Conservation (phyloP, 1,140 invertebrate genomes). For the Tetragnatha versicolor region DNA sequence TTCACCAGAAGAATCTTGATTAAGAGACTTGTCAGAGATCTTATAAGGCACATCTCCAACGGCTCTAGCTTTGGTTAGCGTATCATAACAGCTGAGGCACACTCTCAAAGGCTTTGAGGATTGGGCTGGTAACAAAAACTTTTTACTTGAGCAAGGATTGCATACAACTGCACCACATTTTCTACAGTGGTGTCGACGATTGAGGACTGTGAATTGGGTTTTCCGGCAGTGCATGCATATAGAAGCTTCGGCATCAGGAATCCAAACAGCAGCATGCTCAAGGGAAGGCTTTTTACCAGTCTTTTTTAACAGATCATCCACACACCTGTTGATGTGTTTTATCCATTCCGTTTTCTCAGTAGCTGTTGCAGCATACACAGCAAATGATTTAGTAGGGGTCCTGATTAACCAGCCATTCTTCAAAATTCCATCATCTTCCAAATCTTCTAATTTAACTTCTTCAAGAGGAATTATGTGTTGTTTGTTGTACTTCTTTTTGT, state of each 20-base stretch:
- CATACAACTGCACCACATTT: conserved; percentile 98
- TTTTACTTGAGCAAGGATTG: conserved; percentile 92
- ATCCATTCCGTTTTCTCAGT: conserved; percentile 99
- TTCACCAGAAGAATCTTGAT: conserved; percentile 54
- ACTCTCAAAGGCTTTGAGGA: conserved; percentile 93
- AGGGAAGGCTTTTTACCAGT: conserved; percentile 92
- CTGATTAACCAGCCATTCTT: conserved; percentile 98
- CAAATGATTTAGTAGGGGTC: conserved; percentile 98
- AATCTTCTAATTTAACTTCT: conserved; percentile 93
- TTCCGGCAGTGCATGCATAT: conserved; percentile 98
- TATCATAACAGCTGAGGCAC: conserved; percentile 90
- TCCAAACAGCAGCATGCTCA: conserved; percentile 96
- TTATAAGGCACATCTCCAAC: conserved; percentile 14
- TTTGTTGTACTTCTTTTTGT: conserved; percentile 99
- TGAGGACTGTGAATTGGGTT: conserved; percentile 94
- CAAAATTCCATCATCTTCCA: conserved; percentile 89
- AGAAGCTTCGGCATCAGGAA: conserved; percentile 93
- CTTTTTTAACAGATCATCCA: conserved; percentile 92
- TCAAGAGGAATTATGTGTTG: conserved; percentile 98
- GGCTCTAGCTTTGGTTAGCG: conserved; percentile 71
- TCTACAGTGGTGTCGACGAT: conserved; percentile 96
- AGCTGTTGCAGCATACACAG: conserved; percentile 96
- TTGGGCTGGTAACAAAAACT: conserved; percentile 87
- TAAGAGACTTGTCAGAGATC: background rate
- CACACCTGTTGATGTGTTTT: conserved; percentile 98